phyloP scores from a whole-genome alignment of 1,140 invertebrate genomes.

The Penaeus chinensis region DNA sequence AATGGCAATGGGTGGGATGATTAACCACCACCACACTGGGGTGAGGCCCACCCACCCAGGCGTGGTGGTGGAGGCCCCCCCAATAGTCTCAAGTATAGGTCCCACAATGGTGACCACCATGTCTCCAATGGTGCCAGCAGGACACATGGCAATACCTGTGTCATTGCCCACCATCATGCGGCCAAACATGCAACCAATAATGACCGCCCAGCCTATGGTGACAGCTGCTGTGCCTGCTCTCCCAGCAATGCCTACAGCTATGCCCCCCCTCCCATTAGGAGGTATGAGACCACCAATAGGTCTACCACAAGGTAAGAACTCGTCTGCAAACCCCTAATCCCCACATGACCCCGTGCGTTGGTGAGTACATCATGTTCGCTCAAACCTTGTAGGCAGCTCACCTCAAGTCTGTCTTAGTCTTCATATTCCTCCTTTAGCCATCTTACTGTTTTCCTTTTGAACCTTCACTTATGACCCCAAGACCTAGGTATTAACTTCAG shows the following conservation, averaged over 20 bases:
- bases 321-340: constrained; percentile 4
- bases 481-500: no score
- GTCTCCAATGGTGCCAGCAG: constrained; percentile 50
- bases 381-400: background rate
- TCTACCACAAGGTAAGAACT: constrained; percentile 57
- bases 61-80: constrained; percentile 57
- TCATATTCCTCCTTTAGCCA: no score
- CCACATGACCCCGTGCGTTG: constrained; percentile 27
- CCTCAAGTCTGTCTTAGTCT: no score
- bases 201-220: constrained; percentile 53
- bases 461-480: no score
- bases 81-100: constrained; percentile 52
- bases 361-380: constrained; percentile 31
- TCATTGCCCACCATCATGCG: constrained; percentile 50
- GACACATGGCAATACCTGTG: constrained; percentile 51
- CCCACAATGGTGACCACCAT: constrained; percentile 57
- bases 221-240: constrained; percentile 45
- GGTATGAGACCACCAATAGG: constrained; percentile 61
- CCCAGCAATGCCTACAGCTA: constrained; percentile 26
- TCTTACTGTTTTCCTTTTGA: no score
- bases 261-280: constrained; percentile 58
- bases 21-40: constrained; percentile 43
- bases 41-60: constrained; percentile 47
- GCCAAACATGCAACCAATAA: constrained; percentile 57
- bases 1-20: constrained; percentile 45